phyloP scores from a whole-genome alignment of 1,140 invertebrate species.

The Sycobia sp. region DNA sequence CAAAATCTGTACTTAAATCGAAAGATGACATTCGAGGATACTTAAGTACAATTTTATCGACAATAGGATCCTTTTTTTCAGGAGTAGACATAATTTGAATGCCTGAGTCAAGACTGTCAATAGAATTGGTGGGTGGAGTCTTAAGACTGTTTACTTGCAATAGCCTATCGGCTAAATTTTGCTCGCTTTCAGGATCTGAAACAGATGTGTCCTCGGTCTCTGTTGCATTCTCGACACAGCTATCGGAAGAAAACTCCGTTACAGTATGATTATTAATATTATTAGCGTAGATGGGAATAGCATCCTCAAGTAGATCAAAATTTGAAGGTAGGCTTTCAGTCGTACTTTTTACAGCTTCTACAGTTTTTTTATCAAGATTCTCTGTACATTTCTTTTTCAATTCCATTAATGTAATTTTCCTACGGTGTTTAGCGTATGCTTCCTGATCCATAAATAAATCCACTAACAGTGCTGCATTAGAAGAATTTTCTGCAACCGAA shows the following conservation, averaged over 20 bases:
- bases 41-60: neutral
- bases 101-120: neutral
- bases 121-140: neutral
- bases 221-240: neutral
- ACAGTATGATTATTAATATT: neutral
- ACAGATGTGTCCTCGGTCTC: neutral
- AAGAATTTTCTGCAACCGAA: neutral
- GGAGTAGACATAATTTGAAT: neutral
- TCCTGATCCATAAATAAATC: neutral
- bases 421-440: neutral
- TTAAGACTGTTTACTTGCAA: neutral
- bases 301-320: too few relatives aligned
- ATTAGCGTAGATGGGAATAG: too few relatives aligned
- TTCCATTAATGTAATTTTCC: conserved; percentile 1
- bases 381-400: conserved; percentile 28
- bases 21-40: neutral
- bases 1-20: neutral
- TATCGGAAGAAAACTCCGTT: neutral
- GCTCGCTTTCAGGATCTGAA: conserved; percentile 9
- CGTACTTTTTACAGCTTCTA: too few relatives aligned
- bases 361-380: conserved; percentile 1
- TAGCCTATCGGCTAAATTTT: neutral
- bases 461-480: too few relatives aligned
- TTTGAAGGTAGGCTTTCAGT: too few relatives aligned
- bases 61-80: neutral